A percentile compares a stretch with the other conserved stretches of the same genome.
Conservation (phyloP, 1,140 invertebrate genomes). For the Drosophila dunni region DNA sequence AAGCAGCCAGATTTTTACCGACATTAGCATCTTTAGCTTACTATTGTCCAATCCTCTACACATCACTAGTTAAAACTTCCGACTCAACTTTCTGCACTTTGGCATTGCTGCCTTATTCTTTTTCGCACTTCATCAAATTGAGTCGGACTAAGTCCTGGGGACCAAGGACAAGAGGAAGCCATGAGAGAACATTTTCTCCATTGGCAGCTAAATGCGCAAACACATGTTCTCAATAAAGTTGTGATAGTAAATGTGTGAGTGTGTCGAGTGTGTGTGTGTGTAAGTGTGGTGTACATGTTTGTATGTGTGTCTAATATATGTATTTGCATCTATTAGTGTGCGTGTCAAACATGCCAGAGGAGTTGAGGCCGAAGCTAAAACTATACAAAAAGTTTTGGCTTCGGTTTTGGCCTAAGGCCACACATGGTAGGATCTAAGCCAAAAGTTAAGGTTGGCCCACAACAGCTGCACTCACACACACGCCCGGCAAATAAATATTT, state of each 20-base stretch:
- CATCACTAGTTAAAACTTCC: neutral
- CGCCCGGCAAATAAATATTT: slow-evolving; percentile 52
- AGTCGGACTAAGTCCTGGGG: slow-evolving; percentile 38
- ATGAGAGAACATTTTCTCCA: neutral
- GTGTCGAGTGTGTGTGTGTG: slow-evolving; percentile 6
- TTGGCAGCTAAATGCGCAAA: slow-evolving; percentile 73
- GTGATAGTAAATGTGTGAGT: slow-evolving; percentile 13
- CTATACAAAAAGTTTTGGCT: slow-evolving; percentile 72
- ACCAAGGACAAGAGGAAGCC: slow-evolving; percentile 5
- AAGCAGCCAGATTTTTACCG: too few species aligned
- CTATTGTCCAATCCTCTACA: neutral
- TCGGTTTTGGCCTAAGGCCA: slow-evolving; percentile 54
- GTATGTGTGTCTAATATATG: slow-evolving; percentile 43
- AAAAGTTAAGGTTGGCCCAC: slow-evolving; percentile 56
- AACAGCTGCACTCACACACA: slow-evolving; percentile 38
- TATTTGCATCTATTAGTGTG: slow-evolving; percentile 72
- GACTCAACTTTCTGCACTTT: slow-evolving; percentile 14
- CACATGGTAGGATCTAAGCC: neutral
- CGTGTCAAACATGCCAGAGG: slow-evolving; percentile 46
- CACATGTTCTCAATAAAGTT: slow-evolving; percentile 66
- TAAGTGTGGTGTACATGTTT: neutral
- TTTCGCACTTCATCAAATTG: slow-evolving; percentile 72
- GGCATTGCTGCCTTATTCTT: slow-evolving; percentile 10
- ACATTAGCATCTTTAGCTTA: neutral
- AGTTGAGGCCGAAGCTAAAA: slow-evolving; percentile 46